A percentile compares a stretch with the other conserved stretches of the same genome.
Evolutionary conservation across 2,888 invertebrate genomes (phyloP).

Genomic region (Xiphydria camelus): DNA sequence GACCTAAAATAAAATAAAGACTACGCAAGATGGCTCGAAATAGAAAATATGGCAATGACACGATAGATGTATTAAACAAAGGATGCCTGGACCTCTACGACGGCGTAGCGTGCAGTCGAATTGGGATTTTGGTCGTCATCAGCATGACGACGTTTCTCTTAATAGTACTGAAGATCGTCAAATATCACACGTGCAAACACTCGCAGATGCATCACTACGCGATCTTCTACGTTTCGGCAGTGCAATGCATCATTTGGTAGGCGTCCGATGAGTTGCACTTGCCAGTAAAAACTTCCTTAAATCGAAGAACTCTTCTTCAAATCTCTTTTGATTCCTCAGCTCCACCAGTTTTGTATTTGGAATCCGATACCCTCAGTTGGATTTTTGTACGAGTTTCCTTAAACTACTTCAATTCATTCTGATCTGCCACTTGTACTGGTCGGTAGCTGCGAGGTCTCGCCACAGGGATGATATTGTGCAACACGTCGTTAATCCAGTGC

Average conservation of each 20-base stretch:
- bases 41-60: slow-evolving; percentile 50
- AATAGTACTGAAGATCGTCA: slow-evolving; percentile 51
- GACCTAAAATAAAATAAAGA: too few relatives aligned
- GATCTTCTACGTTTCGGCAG: slow-evolving; percentile 59
- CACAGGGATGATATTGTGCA: slow-evolving; percentile 55
- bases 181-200: slow-evolving; percentile 57
- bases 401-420: slow-evolving; percentile 59
- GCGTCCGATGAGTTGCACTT: slow-evolving; percentile 20
- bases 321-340: slow-evolving; percentile 42
- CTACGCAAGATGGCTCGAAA: slow-evolving; percentile 39
- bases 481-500: slow-evolving; percentile 57
- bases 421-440: slow-evolving; percentile 61
- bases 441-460: slow-evolving; percentile 58
- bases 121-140: slow-evolving; percentile 54
- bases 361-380: slow-evolving; percentile 56
- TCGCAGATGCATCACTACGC: slow-evolving; percentile 60
- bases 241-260: slow-evolving; percentile 59
- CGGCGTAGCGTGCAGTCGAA: slow-evolving; percentile 58
- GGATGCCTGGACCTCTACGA: slow-evolving; percentile 58
- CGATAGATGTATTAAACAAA: slow-evolving; percentile 56
- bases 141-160: slow-evolving; percentile 54
- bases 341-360: slow-evolving; percentile 57
- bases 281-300: slow-evolving; percentile 1
- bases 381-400: slow-evolving; percentile 58
- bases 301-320: background rate